Percentiles rank a stretch among this genome's conserved stretches.
These are phyloP conservation scores for Falcaria lacertinaria DNA, from an alignment of 2,888 invertebrate genomes.

Conservation along the genomic window DNA sequence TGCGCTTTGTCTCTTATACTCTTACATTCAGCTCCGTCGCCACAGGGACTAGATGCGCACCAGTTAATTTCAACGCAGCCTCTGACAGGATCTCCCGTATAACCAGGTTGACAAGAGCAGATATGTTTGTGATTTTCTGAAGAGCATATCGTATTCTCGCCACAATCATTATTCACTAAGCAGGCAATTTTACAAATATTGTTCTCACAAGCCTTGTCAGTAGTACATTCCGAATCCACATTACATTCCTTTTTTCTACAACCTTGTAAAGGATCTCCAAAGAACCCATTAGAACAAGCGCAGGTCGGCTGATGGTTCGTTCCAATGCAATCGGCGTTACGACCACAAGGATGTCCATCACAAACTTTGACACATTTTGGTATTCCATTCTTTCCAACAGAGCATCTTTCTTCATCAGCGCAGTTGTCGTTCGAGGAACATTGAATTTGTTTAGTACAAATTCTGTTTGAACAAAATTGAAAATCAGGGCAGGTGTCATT, in stretches of 20 bases:
- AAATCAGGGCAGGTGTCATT: slow-evolving; percentile 91
- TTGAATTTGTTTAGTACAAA: slow-evolving; percentile 90
- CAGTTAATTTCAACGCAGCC: slow-evolving; percentile 88
- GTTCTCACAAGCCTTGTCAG: slow-evolving; percentile 90
- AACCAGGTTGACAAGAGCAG: slow-evolving; percentile 91
- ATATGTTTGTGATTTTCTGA: slow-evolving; percentile 89
- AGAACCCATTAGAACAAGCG: slow-evolving; percentile 87
- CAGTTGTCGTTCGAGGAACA: slow-evolving; percentile 88
- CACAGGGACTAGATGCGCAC: slow-evolving; percentile 88
- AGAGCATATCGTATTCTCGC: slow-evolving; percentile 90
- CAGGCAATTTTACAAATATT: slow-evolving; percentile 93
- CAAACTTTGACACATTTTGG: slow-evolving; percentile 89
- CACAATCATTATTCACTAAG: slow-evolving; percentile 89
- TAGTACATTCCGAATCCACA: slow-evolving; percentile 84
- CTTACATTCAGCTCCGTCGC: slow-evolving; percentile 88
- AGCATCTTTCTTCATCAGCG: slow-evolving; percentile 85
- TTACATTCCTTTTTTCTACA: slow-evolving; percentile 90
- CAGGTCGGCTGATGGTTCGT: slow-evolving; percentile 87
- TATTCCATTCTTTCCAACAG: slow-evolving; percentile 83
- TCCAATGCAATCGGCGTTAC: slow-evolving; percentile 89
- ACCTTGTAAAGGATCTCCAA: slow-evolving; percentile 89
- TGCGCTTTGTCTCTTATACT: slow-evolving; percentile 89
- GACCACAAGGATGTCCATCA: slow-evolving; percentile 85
- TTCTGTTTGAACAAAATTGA: slow-evolving; percentile 90
- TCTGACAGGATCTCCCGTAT: slow-evolving; percentile 86